Conservation (phyloP, 2,113 vertebrate species). For the Pterocles burchelli region DNA sequence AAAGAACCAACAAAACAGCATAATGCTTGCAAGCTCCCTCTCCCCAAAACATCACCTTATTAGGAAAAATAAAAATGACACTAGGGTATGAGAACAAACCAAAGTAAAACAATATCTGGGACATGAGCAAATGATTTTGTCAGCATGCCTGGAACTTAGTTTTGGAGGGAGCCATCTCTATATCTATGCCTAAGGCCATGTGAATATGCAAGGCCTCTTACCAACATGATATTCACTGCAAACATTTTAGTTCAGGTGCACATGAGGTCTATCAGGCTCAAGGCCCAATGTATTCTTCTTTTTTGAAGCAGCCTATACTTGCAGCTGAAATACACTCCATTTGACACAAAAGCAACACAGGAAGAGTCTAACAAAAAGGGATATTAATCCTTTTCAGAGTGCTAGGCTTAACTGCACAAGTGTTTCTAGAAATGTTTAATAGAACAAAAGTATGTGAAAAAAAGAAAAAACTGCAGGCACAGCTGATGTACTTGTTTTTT, state of each 20-base stretch:
- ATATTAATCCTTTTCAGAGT: not conserved
- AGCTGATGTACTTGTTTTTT: constrained; percentile 13
- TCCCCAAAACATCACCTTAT: not conserved
- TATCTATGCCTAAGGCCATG: not conserved
- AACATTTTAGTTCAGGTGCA: not conserved
- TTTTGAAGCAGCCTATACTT: not conserved
- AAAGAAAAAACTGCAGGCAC: not conserved
- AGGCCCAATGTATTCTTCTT: not conserved
- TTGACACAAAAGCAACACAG: not conserved
- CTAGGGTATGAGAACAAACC: not conserved
- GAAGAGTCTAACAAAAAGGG: not conserved
- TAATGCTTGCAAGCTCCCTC: not conserved
- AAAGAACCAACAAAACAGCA: not conserved
- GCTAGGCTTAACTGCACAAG: constrained; percentile 16
- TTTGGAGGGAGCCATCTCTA: not conserved
- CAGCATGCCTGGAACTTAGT: not conserved
- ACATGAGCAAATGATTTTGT: constrained; percentile 26
- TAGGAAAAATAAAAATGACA: constrained; percentile 4
- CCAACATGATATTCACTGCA: not conserved
- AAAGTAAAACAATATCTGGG: not conserved
- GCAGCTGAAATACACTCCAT: not conserved
- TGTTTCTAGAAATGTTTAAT: constrained; percentile 56
- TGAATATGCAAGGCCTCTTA: not conserved
- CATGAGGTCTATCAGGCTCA: not conserved
- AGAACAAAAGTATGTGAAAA: constrained; percentile 4